Percentiles rank a stretch among this genome's conserved stretches.
phyloP scores from a whole-genome alignment of 2,888 invertebrate genomes.

The Achlya flavicornis region DNA sequence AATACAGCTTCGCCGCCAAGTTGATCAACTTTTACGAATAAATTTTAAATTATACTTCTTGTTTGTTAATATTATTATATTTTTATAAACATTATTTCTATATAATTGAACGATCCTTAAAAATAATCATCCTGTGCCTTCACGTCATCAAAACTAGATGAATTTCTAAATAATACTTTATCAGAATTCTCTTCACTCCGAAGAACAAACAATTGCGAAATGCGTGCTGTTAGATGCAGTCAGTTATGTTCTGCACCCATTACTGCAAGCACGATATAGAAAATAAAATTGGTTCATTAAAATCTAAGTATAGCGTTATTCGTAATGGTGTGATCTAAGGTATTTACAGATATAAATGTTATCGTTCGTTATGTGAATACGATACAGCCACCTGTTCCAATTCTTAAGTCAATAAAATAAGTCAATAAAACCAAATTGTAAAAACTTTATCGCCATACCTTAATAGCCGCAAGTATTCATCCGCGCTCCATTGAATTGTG shows the following conservation, averaged over 20 bases:
- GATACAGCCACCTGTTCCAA: background rate
- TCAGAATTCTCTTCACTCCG: background rate
- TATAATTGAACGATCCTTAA: no score
- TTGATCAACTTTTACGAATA: constrained; percentile 4
- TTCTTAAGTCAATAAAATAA: background rate
- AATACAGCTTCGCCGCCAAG: background rate
- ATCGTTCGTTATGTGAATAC: background rate
- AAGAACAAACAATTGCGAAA: constrained; percentile 6
- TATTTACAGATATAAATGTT: background rate
- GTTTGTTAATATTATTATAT: background rate
- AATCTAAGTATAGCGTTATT: constrained; percentile 3
- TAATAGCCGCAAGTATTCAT: constrained; percentile 34
- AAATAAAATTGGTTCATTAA: constrained; percentile 32
- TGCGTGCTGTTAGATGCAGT: constrained; percentile 18
- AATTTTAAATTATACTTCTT: background rate
- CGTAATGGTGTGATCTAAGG: background rate
- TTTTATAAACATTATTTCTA: background rate
- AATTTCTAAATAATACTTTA: background rate
- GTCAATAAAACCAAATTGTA: background rate
- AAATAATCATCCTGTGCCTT: background rate
- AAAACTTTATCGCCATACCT: constrained; percentile 9
- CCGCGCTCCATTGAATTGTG: constrained; percentile 50
- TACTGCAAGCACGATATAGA: constrained; percentile 32
- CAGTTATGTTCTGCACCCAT: constrained; percentile 52
- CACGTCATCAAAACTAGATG: background rate